These are phyloP conservation scores for Girardia tigrina DNA, from an alignment of 2,888 invertebrate species.

Conservation along the genomic window DNA sequence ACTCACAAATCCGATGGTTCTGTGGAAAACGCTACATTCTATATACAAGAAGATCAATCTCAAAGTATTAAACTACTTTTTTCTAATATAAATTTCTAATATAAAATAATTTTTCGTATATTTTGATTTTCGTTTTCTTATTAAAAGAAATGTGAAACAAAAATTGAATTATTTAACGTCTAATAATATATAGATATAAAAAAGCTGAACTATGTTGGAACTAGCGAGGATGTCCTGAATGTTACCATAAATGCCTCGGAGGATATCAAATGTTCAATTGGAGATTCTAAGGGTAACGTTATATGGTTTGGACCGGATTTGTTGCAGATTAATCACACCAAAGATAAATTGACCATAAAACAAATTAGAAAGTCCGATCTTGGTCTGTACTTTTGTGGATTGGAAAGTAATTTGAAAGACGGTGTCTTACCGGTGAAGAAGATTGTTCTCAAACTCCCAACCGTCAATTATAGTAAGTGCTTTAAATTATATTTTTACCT, in stretches of 20 bases:
- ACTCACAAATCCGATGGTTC: not conserved
- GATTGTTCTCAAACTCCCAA: not conserved
- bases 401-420: not conserved
- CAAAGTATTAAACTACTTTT: not conserved
- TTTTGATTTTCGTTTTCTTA: too few relatives aligned
- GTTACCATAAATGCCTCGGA: not conserved
- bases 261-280: not conserved
- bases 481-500: too few relatives aligned
- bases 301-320: not conserved
- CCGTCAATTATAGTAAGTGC: not conserved
- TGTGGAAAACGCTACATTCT: not conserved
- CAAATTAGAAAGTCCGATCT: not conserved
- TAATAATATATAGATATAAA: too few relatives aligned
- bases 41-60: not conserved
- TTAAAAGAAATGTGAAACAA: too few relatives aligned
- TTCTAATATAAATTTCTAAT: too few relatives aligned
- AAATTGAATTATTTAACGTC: too few relatives aligned
- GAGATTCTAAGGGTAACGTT: not conserved
- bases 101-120: too few relatives aligned
- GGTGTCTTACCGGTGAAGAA: not conserved
- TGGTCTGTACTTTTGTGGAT: not conserved
- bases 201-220: not conserved
- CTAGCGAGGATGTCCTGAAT: not conserved
- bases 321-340: not conserved
- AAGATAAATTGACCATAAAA: not conserved